Evolutionary conservation across 1,140 invertebrate species (phyloP), one percentile per base, ranked within the genome.

Genomic region (Diabrotica undecimpunctata): DNA sequence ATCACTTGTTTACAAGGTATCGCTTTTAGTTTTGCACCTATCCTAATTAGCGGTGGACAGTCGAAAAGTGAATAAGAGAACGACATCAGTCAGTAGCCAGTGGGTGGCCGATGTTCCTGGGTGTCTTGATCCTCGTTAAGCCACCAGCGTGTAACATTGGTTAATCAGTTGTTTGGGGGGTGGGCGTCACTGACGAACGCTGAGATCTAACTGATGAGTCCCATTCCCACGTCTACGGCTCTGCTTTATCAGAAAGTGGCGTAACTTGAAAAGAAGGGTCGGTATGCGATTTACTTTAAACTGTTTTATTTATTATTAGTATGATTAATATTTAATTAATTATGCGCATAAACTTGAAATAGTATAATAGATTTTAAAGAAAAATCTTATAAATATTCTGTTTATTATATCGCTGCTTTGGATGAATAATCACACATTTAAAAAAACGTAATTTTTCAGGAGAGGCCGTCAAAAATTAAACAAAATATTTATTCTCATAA

Each of bases 51-150:
- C 13, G 13, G 36, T 36, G 55, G 8, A 11, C 35, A 35, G 13
- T 57, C 13, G 12, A 57, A 35, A 11, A 35, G 6, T n/a, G 58
- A 50, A 65, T 60, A 59, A 38, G 65, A 62, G 51, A 14, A 54
- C 57, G 62, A 58, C 61, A 59, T 36, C 13, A 62, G 41, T 52
- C 57, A 46, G 62, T 53, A 59, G 61, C 61, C 53, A 39, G 55
- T 38, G 57, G 25, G 46, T 37, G 50, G 50, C 50, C 51, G 41
- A n/a, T 51, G 51, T 37, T 13, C 56, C 66, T 66, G 65, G 65
- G 65, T 62, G 64, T 55, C 61, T 58, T 54, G 54, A 66, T 55
- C 58, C 66, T 67, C 66, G 66, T 67, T 67, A 67, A 46, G 41
- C 41, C 41, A 64, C 66, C 65, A 41, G 59, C 56, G 65, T 66